Percentiles rank a stretch among this genome's conserved stretches.
These are phyloP conservation scores for Prinia subflava DNA, from an alignment of 2,113 vertebrate genomes.

Conservation along the genomic window DNA sequence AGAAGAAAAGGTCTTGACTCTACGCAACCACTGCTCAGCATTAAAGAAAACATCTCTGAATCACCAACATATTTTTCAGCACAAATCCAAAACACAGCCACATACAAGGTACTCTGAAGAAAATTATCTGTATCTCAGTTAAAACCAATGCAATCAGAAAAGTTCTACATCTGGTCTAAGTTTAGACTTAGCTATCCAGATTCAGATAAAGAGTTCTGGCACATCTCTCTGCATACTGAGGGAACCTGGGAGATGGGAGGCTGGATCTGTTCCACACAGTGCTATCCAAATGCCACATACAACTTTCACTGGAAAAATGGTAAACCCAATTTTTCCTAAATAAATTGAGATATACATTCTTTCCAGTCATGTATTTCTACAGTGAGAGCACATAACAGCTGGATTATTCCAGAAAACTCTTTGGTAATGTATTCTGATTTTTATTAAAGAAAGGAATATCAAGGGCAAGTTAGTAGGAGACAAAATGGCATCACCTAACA, in stretches of 20 bases:
- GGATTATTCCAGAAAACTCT: background rate
- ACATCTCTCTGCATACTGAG: background rate
- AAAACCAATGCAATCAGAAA: background rate
- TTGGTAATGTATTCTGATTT: slow-evolving; percentile 6
- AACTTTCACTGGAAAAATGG: slow-evolving; percentile 2
- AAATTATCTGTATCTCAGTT: background rate
- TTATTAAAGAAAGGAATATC: background rate
- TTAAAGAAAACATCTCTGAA: background rate
- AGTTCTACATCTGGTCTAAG: background rate
- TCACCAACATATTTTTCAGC: background rate
- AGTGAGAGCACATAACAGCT: background rate
- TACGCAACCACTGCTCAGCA: background rate
- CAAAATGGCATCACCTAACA: background rate
- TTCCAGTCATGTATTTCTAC: background rate
- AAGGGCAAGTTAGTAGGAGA: background rate
- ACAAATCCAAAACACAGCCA: background rate
- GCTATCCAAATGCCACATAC: background rate
- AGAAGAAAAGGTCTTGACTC: background rate
- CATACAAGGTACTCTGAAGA: background rate
- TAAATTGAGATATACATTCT: background rate
- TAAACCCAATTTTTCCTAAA: background rate
- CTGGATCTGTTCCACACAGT: background rate
- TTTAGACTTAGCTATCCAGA: background rate
- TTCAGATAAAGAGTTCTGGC: background rate
- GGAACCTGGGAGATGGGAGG: background rate